A percentile compares a stretch with the other conserved stretches of the same genome.
Conservation (phyloP, 2,113 vertebrate species). For the Phylloscopus trochiloides region DNA sequence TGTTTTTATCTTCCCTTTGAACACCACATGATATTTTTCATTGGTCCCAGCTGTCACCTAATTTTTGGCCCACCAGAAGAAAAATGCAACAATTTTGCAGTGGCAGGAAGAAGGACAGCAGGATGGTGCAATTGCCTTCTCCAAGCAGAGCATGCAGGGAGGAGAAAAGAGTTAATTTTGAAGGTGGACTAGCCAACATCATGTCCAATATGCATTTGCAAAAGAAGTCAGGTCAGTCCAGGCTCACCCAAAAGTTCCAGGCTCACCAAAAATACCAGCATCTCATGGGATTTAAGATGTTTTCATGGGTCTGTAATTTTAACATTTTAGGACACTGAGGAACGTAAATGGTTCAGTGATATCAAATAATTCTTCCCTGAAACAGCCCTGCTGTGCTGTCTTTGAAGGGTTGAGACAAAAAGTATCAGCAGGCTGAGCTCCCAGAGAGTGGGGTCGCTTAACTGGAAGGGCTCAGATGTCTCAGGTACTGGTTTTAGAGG, state of each 20-base stretch:
- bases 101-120: not conserved
- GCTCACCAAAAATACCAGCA: not conserved
- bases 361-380: not conserved
- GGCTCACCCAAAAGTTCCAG: not conserved
- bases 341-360: not conserved
- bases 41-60: not conserved
- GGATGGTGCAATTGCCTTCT: not conserved
- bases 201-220: not conserved
- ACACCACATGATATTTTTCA: fast-evolving
- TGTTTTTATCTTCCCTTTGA: not conserved
- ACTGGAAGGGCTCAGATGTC: not conserved
- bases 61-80: not conserved
- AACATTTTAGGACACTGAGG: not conserved
- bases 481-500: not conserved
- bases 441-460: not conserved
- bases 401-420: not conserved
- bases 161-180: not conserved
- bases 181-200: not conserved
- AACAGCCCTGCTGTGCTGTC: not conserved
- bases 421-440: not conserved
- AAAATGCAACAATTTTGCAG: not conserved
- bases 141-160: not conserved
- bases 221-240: not conserved
- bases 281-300: not conserved
- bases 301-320: not conserved